phyloP scores from a whole-genome alignment of 2,113 vertebrate genomes.

The Tyto alba region DNA sequence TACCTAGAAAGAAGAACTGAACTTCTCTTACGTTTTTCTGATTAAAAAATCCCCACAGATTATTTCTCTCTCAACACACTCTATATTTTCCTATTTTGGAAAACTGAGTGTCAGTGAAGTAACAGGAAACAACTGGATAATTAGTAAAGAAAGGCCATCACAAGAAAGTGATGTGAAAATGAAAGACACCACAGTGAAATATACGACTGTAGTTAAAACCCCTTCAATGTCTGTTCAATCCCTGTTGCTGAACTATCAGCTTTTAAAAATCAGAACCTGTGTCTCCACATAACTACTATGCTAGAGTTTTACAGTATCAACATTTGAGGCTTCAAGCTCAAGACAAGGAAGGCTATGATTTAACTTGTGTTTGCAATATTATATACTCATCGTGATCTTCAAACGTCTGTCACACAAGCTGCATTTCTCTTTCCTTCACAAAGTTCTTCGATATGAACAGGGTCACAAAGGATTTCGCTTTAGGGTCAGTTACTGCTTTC shows the following conservation, averaged over 20 bases:
- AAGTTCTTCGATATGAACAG: neutral
- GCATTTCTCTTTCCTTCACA: neutral
- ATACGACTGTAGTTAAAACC: neutral
- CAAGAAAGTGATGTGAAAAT: neutral
- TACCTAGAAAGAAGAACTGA: neutral
- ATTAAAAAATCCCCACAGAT: neutral
- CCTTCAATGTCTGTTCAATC: neutral
- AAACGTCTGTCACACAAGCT: neutral
- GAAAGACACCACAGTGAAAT: neutral
- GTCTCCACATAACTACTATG: neutral
- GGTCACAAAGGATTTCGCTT: neutral
- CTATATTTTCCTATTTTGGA: neutral
- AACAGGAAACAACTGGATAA: neutral
- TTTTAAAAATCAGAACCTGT: neutral
- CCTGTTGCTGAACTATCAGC: neutral
- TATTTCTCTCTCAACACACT: neutral
- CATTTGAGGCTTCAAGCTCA: neutral
- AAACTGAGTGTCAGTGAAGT: neutral
- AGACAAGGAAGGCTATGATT: neutral
- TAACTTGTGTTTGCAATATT: neutral
- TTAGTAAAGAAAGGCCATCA: neutral
- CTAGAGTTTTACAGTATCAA: neutral
- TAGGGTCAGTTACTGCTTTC: neutral
- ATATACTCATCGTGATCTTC: neutral
- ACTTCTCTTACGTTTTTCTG: neutral